These are phyloP conservation scores for Dynastes tityus DNA, from an alignment of 2,888 invertebrate species.

Conservation along the genomic window DNA sequence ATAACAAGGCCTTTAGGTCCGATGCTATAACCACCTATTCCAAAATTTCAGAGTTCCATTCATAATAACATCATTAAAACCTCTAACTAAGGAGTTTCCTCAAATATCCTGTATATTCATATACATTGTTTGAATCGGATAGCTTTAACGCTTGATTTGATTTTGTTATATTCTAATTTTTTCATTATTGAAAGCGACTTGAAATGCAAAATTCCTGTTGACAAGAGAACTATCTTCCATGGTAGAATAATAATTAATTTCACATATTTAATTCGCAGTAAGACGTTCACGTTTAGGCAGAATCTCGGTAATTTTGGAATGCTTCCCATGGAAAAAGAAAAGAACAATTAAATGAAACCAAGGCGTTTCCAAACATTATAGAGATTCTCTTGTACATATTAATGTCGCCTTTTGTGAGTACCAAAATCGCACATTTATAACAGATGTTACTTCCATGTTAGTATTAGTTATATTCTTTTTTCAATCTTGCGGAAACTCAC, in stretches of 20 bases:
- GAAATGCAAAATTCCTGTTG: background rate
- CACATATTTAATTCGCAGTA: constrained; percentile 1
- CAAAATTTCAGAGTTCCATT: no score
- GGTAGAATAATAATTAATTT: background rate
- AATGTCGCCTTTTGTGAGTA: constrained; percentile 21
- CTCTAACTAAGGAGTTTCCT: no score
- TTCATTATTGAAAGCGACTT: background rate
- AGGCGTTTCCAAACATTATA: constrained; percentile 18
- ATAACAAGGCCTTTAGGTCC: no score
- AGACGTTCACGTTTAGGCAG: background rate
- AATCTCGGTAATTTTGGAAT: constrained; percentile 17
- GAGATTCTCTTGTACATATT: constrained; percentile 25
- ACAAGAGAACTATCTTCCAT: background rate
- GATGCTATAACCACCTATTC: no score
- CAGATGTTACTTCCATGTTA: constrained; percentile 1
- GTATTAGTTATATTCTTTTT: no score
- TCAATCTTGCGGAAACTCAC: no score
- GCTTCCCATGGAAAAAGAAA: background rate
- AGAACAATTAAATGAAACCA: background rate
- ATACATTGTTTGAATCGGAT: no score
- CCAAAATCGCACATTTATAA: background rate
- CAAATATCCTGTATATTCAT: no score
- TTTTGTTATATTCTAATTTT: no score
- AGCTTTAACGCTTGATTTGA: no score
- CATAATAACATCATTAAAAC: no score